Conservation (phyloP, 37 sponge, comb jelly and placozoan genomes). For the Haliclona indistincta region DNA sequence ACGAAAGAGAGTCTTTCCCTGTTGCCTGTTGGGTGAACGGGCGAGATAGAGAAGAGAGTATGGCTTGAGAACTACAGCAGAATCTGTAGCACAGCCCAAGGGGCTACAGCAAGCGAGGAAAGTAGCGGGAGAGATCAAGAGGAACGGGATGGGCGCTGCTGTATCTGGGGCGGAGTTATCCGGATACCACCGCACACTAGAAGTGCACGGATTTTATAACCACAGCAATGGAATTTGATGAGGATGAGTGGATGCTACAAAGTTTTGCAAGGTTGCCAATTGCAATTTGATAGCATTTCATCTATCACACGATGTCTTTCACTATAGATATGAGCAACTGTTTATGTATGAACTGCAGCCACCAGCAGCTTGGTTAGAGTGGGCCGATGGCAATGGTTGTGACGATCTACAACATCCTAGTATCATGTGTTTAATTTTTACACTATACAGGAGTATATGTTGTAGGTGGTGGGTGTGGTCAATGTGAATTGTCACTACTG, state of each 20-base stretch:
- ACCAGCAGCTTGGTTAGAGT: constrained; percentile 41
- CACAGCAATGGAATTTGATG: not conserved
- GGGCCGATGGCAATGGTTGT: constrained; percentile 18
- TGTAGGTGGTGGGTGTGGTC: not conserved
- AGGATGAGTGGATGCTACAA: constrained; percentile 4
- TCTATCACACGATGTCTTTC: constrained; percentile 3
- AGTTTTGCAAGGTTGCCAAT: not conserved
- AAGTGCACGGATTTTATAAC: not conserved
- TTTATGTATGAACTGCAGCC: constrained; percentile 61
- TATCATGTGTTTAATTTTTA: not conserved
- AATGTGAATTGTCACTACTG: constrained; percentile 36
- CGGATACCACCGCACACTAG: not conserved
- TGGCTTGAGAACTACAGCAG: constrained; percentile 4
- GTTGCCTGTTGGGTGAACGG: too few relatives aligned
- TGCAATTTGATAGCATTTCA: not conserved
- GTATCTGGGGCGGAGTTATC: constrained; percentile 39
- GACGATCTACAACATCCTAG: not conserved
- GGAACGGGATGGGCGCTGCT: constrained; percentile 3
- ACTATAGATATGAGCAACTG: constrained; percentile 53
- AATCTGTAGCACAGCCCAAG: not conserved
- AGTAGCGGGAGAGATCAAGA: not conserved
- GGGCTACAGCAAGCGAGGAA: not conserved
- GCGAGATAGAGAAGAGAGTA: constrained; percentile 1
- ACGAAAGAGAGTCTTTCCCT: not conserved
- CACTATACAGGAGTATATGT: constrained; percentile 1